Conservation (phyloP, 2,888 invertebrate species). For the Pheosia tremula region DNA sequence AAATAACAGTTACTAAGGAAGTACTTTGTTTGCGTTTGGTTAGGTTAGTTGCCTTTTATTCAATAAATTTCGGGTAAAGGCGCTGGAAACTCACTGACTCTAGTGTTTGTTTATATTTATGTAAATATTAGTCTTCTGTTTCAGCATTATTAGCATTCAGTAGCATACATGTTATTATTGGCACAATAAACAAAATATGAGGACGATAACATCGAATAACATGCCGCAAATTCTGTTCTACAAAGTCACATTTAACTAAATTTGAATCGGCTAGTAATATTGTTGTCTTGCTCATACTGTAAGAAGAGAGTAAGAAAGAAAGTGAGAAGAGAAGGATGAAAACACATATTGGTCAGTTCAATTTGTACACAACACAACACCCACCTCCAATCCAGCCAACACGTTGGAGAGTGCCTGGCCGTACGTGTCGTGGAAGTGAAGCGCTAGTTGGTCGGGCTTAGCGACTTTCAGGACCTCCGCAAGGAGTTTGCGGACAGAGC, state of each 20-base stretch:
- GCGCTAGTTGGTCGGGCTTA: slow-evolving; percentile 89
- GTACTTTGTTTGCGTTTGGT: too few relatives aligned
- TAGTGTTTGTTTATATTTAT: background rate
- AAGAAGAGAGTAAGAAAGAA: too few relatives aligned
- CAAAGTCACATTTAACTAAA: too few relatives aligned
- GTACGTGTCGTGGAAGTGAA: slow-evolving; percentile 99
- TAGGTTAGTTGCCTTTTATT: too few relatives aligned
- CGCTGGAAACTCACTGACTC: background rate
- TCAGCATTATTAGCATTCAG: background rate
- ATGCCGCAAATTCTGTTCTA: too few relatives aligned
- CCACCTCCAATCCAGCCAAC: slow-evolving; percentile 93
- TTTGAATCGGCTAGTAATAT: too few relatives aligned
- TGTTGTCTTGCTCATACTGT: too few relatives aligned
- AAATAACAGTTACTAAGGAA: too few relatives aligned
- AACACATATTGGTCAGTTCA: too few relatives aligned
- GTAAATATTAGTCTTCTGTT: background rate
- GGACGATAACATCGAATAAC: background rate
- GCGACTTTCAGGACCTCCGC: slow-evolving; percentile 88
- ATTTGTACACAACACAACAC: background rate
- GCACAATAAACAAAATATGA: background rate
- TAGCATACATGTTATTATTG: background rate
- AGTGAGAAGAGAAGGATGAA: too few relatives aligned
- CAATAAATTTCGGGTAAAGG: too few relatives aligned
- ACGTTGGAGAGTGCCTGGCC: slow-evolving; percentile 98
- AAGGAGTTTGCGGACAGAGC: slow-evolving; percentile 90